phyloP scores from a whole-genome alignment of 2,113 vertebrate genomes.

The Astatoreochromis straeleni region DNA sequence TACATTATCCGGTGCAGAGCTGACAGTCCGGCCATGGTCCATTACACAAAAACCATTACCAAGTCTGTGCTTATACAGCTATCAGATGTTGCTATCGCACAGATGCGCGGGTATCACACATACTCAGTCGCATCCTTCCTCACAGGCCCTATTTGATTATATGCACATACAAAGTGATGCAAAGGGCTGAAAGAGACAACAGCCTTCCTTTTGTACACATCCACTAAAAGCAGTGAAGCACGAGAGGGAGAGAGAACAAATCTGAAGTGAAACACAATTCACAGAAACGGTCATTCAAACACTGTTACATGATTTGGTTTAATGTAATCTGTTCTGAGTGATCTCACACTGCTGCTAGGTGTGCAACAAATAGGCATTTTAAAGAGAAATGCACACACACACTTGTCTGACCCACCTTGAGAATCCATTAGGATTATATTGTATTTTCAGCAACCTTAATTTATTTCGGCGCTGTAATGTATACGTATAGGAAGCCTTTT shows the following conservation, averaged over 20 bases:
- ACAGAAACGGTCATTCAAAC: neutral
- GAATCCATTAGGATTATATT: neutral
- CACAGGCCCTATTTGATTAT: neutral
- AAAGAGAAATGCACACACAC: neutral
- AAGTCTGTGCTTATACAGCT: neutral
- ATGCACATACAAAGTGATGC: neutral
- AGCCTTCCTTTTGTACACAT: neutral
- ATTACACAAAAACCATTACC: slow-evolving; percentile 43
- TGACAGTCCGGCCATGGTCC: slow-evolving; percentile 10
- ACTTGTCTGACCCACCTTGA: neutral
- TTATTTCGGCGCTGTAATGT: neutral
- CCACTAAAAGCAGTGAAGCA: neutral
- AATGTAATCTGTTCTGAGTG: neutral
- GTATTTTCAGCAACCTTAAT: neutral
- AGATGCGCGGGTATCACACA: neutral
- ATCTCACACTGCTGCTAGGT: neutral
- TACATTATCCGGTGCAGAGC: slow-evolving; percentile 29
- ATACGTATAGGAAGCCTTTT: neutral
- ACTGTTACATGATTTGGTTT: neutral
- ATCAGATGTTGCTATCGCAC: neutral
- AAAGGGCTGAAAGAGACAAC: neutral
- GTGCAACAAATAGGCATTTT: neutral
- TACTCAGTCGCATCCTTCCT: neutral
- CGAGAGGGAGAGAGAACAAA: neutral
- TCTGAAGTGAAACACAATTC: neutral